Evolutionary conservation across 1,140 invertebrate species (phyloP), one percentile per base, ranked within the genome.

Genomic region (Helicoverpa armigera): DNA sequence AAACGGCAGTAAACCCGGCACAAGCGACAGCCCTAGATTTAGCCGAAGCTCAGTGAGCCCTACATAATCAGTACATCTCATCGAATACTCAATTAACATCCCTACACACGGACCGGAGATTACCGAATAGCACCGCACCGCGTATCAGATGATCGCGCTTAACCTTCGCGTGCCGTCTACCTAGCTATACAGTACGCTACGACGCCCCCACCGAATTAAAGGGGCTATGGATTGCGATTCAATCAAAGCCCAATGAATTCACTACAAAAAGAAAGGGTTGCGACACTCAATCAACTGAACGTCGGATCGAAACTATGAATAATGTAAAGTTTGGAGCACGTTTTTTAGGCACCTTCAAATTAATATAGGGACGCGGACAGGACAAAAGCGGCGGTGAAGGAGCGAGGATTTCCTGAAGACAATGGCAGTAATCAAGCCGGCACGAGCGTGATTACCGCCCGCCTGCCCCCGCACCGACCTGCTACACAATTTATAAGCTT

Each of bases 381-480:
- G 83, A 91, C 90, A 90, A 90, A 87, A 85, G 86, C 83, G 73
- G 79, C 85, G 85, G 85, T 85, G 79, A 86, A 88, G 85, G 48
- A 77, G 84, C 88, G 86, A 86, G 85, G 88, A 88, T 88, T 87
- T 88, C 82, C 82, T 88, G 81, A 89, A 91, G 89, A 91, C 90
- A 91, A 91, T 90, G 78, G 85, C 77, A 82, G 89, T 88, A 90
- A 91, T 91, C 89, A 90, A 85, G 83, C 83, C 87, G 81, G 81
- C 63, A 74, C 80, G 79, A 43, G 81, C 83, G 79, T 85, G 84
- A 86, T 85, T 86, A 85, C 84, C 84, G 65, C 82, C 70, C 60
- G 70, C 60, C 79, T 29, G 53, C 75, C 31, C 61, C 69, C 67
- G 56, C 50, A 50, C 82, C 67, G 23, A 2, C 29, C 78, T 69